Base-by-base conservation (phyloP, 2,113 vertebrate species). In the Ahaetulla prasina region DNA sequence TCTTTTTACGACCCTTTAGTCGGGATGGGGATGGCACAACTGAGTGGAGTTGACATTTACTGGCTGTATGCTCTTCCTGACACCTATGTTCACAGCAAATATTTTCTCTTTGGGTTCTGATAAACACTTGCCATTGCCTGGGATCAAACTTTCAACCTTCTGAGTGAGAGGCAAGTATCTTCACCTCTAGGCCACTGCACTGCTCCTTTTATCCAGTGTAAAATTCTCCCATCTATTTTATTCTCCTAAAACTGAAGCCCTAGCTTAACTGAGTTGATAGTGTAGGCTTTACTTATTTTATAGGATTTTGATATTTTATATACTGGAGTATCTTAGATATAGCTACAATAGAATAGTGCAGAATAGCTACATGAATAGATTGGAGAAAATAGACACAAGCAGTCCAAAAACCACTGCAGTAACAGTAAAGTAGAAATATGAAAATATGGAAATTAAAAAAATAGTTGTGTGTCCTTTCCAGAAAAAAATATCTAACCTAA, bases 401-500 rank as follows among this genome's bases (percentile, higher is more conserved):
- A 91, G n/a, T 27, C 45, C 68, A 11, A 90, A 80, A 80, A 7
- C 20, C 35, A 39, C 92, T 88, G 89, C 91, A 91, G 74, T 87
- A 90, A 39, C 6, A 93, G 50, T 0, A 0, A 93, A 93, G 90
- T 87, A 35, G 54, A 94, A 96, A 94, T 50, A 80, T 55, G 43
- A 92, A 95, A 90, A 80, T 93, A 23, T 92, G 92, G 87, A 92
- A 47, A 8, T 91, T 89, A 0, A 39, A 80, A 80, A 68, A 87
- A 20, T 91, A 85, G 25, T 91, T 92, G 91, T 0, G 0, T 25
- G 16, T 45, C 93, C 95, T 94, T 91, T 94, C 87, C 93, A 93
- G 92, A 68, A 91, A 94, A 50, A 94, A 93, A 93, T 95, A 93
- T 95, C 94, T 93, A 94, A 53, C 16, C 14, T 16, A 94, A 92